Conservation (phyloP, 1,140 invertebrate species). For the Mizuhopecten yessoensis region DNA sequence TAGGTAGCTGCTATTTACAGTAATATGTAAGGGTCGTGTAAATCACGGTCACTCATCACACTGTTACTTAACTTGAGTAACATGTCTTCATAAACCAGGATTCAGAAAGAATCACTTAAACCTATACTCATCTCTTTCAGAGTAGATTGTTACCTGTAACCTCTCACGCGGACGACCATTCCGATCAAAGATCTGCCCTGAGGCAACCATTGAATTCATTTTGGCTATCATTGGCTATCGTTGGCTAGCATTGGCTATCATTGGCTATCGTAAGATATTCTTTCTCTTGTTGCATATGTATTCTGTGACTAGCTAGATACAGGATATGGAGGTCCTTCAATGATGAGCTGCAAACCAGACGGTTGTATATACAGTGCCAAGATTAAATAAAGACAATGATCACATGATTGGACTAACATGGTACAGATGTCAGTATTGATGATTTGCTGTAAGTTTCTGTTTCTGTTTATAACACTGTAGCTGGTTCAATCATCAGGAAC, state of each 20-base stretch:
- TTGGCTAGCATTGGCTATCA: neutral
- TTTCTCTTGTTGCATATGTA: neutral
- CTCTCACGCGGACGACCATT: too few relatives aligned
- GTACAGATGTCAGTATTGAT: neutral
- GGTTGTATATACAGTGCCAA: neutral
- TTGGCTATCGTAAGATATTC: neutral
- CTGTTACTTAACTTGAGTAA: too few relatives aligned
- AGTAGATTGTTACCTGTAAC: too few relatives aligned
- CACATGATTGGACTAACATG: neutral
- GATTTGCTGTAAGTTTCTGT: neutral
- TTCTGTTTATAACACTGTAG: neutral
- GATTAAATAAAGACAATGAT: neutral
- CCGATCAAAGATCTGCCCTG: too few relatives aligned
- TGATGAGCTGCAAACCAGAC: neutral
- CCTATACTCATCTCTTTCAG: too few relatives aligned
- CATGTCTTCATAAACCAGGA: too few relatives aligned
- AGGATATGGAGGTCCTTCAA: neutral
- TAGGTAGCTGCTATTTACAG: too few relatives aligned
- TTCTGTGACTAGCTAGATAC: conserved; percentile 25
- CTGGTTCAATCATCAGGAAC: conserved; percentile 46
- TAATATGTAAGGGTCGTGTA: too few relatives aligned
- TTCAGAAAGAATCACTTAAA: too few relatives aligned
- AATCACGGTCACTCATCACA: too few relatives aligned
- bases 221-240: too few relatives aligned
- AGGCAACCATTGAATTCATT: too few relatives aligned